These are phyloP conservation scores for Melanostoma scalare DNA, from an alignment of 2,888 invertebrate species.

Conservation along the genomic window DNA sequence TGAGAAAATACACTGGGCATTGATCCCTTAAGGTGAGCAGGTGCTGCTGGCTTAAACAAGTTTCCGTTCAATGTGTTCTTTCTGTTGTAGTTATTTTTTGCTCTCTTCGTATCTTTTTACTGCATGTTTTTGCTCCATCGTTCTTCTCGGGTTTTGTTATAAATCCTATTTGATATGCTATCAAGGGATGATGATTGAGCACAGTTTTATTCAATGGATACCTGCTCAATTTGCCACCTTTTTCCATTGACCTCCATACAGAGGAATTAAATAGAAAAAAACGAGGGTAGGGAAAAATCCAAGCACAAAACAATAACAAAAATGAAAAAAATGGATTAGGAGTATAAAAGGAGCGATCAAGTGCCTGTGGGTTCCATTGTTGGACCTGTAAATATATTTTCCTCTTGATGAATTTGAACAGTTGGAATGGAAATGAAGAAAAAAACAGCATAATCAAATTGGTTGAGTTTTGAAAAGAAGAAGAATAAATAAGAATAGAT, in stretches of 20 bases:
- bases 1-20: conserved; percentile 65
- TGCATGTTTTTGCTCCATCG: not conserved
- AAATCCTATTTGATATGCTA: conserved; percentile 69
- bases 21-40: conserved; percentile 68
- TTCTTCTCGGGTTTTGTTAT: conserved; percentile 43
- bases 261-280: conserved; percentile 1
- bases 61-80: conserved; percentile 29
- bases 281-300: not conserved
- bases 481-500: too few relatives aligned
- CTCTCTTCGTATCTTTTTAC: too few relatives aligned
- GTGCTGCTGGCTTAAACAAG: conserved; percentile 63
- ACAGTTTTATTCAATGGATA: conserved; percentile 49
- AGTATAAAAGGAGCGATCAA: conserved; percentile 19
- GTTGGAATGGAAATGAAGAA: conserved; percentile 3
- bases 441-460: not conserved
- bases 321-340: conserved; percentile 20
- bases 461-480: not conserved
- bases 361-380: conserved; percentile 59
- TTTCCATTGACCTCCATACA: conserved; percentile 3
- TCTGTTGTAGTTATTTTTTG: not conserved
- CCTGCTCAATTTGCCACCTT: conserved; percentile 64
- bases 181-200: conserved; percentile 66
- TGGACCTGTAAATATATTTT: conserved; percentile 44
- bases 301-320: not conserved
- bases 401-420: conserved; percentile 1